These are phyloP conservation scores for Caenorhabditis sp. DNA, from an alignment of 2,888 invertebrate genomes.

Conservation along the genomic window DNA sequence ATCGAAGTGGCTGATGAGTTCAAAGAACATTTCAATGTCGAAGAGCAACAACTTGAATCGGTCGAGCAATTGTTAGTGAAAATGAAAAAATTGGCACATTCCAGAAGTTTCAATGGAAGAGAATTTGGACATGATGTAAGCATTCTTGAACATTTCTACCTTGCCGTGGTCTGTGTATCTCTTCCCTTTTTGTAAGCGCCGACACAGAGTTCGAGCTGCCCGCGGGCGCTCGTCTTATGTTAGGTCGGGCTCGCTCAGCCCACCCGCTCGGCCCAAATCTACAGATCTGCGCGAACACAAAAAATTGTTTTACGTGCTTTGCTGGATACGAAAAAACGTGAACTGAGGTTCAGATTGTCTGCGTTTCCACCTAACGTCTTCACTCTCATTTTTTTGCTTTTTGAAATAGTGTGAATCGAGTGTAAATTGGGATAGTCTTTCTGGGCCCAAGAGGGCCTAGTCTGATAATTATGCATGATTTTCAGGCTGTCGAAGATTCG, in stretches of 20 bases:
- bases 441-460: not conserved
- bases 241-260: too few species aligned
- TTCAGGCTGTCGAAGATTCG: constrained; percentile 54
- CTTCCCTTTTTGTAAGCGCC: too few species aligned
- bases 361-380: too few species aligned
- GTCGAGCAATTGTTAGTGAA: constrained; percentile 53
- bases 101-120: constrained; percentile 54
- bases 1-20: constrained; percentile 17
- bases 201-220: not conserved
- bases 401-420: too few species aligned
- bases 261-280: too few species aligned
- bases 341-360: too few species aligned
- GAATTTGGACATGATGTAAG: constrained; percentile 62
- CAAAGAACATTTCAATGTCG: constrained; percentile 54
- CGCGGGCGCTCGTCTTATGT: too few species aligned
- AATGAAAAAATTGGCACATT: constrained; percentile 59
- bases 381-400: too few species aligned
- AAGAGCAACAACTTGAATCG: constrained; percentile 49
- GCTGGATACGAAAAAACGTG: too few species aligned
- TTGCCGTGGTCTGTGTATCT: not conserved
- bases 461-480: not conserved
- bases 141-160: not conserved
- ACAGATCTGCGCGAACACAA: too few species aligned
- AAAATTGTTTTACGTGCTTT: too few species aligned
- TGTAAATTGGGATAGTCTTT: not conserved